These are phyloP conservation scores for Dinoponera quadriceps DNA, from an alignment of 1,140 invertebrate genomes.

Conservation along the genomic window DNA sequence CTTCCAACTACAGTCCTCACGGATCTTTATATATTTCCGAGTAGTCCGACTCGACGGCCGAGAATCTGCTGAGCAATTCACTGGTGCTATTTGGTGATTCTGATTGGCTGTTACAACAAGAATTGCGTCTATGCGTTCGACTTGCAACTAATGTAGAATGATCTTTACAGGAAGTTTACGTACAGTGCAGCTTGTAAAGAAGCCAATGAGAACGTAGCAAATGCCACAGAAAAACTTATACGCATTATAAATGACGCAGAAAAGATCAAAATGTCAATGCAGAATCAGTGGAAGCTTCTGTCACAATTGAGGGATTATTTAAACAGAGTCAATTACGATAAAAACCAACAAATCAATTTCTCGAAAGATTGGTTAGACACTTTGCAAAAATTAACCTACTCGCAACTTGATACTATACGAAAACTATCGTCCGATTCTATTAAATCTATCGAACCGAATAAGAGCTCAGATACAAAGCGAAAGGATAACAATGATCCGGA, in stretches of 20 bases:
- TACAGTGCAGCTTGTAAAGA: constrained; percentile 74
- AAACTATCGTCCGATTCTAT: constrained; percentile 78
- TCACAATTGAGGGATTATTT: constrained; percentile 84
- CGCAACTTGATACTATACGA: constrained; percentile 77
- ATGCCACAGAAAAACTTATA: constrained; percentile 76
- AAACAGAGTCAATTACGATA: constrained; percentile 84
- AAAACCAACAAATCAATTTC: constrained; percentile 83
- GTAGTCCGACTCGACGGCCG: too few species aligned
- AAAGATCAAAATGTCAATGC: constrained; percentile 83
- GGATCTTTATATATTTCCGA: too few species aligned
- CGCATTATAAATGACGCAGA: constrained; percentile 63
- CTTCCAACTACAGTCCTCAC: too few species aligned
- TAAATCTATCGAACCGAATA: neutral
- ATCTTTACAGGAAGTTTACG: constrained; percentile 71
- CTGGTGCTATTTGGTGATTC: too few species aligned
- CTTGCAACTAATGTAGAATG: too few species aligned
- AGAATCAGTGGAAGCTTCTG: constrained; percentile 85
- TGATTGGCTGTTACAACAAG: too few species aligned
- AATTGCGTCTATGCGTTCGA: too few species aligned
- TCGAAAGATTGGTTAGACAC: constrained; percentile 86
- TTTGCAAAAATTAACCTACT: constrained; percentile 83
- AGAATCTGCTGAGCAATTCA: too few species aligned
- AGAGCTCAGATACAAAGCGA: neutral
- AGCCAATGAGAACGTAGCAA: constrained; percentile 73
- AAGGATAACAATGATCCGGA: neutral